phyloP scores from a whole-genome alignment of 64 coral and sea anemone species.

The Pachyseris speciosa region DNA sequence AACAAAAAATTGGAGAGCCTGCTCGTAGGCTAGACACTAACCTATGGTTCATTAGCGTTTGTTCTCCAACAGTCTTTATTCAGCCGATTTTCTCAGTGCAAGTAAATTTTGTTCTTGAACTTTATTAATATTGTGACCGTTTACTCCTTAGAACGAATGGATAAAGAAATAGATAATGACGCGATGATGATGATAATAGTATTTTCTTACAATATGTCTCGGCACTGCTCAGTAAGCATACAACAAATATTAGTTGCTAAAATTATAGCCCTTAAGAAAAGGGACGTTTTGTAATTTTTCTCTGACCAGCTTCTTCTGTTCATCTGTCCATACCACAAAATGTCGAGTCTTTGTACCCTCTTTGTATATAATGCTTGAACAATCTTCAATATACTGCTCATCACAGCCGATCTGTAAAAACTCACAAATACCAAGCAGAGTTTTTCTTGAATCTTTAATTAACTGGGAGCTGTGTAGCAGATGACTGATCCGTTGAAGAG shows the following conservation, averaged over 20 bases:
- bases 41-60: no score
- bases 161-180: no score
- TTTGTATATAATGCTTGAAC: slow-evolving; percentile 65
- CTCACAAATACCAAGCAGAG: slow-evolving; percentile 56
- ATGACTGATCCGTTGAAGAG: slow-evolving; percentile 12
- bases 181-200: no score
- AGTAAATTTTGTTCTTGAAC: no score
- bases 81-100: no score
- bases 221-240: no score
- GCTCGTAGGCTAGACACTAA: no score
- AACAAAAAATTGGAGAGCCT: no score
- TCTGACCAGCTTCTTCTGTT: slow-evolving; percentile 30
- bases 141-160: no score
- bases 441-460: slow-evolving; percentile 41
- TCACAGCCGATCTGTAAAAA: slow-evolving; percentile 73
- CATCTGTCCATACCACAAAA: slow-evolving; percentile 64
- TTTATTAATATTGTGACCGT: no score
- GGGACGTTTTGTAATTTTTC: slow-evolving; percentile 53
- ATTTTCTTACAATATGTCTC: no score
- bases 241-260: background rate
- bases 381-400: slow-evolving; percentile 75
- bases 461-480: slow-evolving; percentile 73
- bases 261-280: slow-evolving; percentile 69
- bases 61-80: no score
- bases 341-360: slow-evolving; percentile 66